Percentiles rank a stretch among this genome's conserved stretches.
These are phyloP conservation scores for Chamaea fasciata DNA, from an alignment of 2,113 vertebrate species.

Conservation along the genomic window DNA sequence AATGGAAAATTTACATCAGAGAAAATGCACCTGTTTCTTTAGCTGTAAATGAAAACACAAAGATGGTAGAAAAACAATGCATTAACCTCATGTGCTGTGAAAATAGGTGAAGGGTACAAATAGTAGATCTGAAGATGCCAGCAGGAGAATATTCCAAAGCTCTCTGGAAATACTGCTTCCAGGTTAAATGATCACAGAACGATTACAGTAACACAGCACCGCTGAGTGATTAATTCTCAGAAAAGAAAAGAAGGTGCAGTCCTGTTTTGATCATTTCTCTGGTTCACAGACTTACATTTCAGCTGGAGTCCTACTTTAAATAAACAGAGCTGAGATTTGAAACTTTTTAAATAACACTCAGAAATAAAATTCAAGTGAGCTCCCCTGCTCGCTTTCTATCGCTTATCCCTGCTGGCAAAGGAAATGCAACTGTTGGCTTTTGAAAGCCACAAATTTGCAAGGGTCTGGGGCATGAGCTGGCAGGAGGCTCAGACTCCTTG, in stretches of 20 bases:
- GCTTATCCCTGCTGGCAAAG: conserved; percentile 35
- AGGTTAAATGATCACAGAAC: conserved; percentile 27
- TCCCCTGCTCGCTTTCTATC: neutral
- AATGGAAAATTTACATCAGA: conserved; percentile 32
- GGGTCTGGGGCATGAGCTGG: conserved; percentile 53
- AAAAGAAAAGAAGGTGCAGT: neutral
- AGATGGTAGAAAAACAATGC: neutral
- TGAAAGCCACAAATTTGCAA: conserved; percentile 58
- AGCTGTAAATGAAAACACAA: conserved; percentile 27
- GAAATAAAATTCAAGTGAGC: neutral
- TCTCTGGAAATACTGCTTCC: conserved; percentile 9
- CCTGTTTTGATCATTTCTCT: conserved; percentile 26
- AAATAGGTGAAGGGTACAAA: conserved; percentile 13
- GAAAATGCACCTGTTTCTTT: neutral
- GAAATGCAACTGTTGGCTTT: conserved; percentile 65
- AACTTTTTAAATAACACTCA: conserved; percentile 43
- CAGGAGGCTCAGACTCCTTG: conserved; percentile 56
- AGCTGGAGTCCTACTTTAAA: conserved; percentile 29
- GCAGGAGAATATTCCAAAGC: neutral
- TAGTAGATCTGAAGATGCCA: conserved; percentile 3
- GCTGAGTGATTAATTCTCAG: conserved; percentile 18
- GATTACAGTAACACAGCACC: neutral
- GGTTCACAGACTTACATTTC: conserved; percentile 12
- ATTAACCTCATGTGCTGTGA: neutral
- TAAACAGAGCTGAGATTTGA: conserved; percentile 27